phyloP scores from a whole-genome alignment of 2,888 invertebrate genomes.

The Terebella lapidaria region DNA sequence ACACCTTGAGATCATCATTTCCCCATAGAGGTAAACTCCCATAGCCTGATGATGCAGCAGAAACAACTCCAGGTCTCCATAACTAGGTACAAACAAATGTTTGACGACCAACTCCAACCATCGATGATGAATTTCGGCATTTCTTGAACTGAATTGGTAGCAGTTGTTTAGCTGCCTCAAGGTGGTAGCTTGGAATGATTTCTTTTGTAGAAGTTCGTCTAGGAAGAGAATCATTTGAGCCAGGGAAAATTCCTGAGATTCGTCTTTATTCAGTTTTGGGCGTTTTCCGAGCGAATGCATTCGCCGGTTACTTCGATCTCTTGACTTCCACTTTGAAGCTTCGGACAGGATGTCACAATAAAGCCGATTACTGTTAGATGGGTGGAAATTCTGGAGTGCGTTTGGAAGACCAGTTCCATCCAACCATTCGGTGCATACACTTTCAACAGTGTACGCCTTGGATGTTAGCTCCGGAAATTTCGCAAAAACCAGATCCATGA shows the following conservation, averaged over 20 bases:
- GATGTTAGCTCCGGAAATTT: neutral
- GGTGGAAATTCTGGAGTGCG: neutral
- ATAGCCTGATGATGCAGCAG: slow-evolving; percentile 51
- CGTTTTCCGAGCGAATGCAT: no score
- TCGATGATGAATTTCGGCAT: slow-evolving; percentile 50
- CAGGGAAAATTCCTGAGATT: slow-evolving; percentile 9
- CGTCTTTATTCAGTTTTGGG: no score
- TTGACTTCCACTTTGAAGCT: neutral
- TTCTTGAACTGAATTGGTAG: slow-evolving; percentile 24
- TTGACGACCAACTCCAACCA: slow-evolving; percentile 54
- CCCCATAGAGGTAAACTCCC: slow-evolving; percentile 55
- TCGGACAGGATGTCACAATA: neutral
- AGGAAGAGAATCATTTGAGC: slow-evolving; percentile 38
- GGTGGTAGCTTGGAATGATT: slow-evolving; percentile 21
- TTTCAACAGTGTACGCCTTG: neutral
- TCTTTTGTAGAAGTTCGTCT: slow-evolving; percentile 34
- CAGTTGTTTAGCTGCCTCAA: slow-evolving; percentile 25
- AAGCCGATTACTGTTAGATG: neutral
- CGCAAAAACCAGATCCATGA: neutral
- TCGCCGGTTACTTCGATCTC: no score
- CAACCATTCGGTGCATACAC: neutral
- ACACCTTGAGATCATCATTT: slow-evolving; percentile 12
- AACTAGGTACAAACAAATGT: slow-evolving; percentile 30
- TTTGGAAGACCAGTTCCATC: neutral
- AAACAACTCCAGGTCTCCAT: slow-evolving; percentile 39